Base-by-base conservation (phyloP, 2,113 vertebrate genomes). In the Oenanthe oenanthe region DNA sequence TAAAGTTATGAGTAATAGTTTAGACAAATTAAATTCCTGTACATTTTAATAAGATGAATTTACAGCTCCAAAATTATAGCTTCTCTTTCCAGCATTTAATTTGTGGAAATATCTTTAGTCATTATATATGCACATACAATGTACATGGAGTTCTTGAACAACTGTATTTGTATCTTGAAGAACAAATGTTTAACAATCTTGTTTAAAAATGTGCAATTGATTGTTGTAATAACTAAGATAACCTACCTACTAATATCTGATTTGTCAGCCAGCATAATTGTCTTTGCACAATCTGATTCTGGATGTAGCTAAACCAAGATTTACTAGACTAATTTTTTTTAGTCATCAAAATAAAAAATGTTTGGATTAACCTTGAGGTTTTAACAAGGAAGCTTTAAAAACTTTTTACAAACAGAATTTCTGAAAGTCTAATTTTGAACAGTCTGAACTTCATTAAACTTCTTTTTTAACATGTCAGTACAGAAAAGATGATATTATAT, bases 21-120 rank as follows among this genome's bases (percentile, higher is more conserved):
- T 89, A 81, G 12, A 84, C 62, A 92, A 40, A 95, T 80, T 94
- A 86, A 90, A 93, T 84, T 75, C 31, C 14, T 34, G 48, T 83
- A n/a, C 19, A 92, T 80, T 96, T 89, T 67, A 85, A 70, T 58
- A 85, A 71, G 67, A 91, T 86, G 9, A 92, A 85, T 95, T 93
- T 95, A 82, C 19, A 83, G 26, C 72, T 85, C 42, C 25, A 85
- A 70, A 77, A 94, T 93, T 78, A 88, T 31, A 90, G 21, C 20
- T 85, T 93, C 56, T 54, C 67, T 54, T 75, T 93, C 57, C 74
- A 80, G 25, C 77, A 65, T 36, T 63, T 95, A 83, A 86, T 89
- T 96, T 84, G 54, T 51, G 57, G 36, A 66, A 68, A 79, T 38
- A 10, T 92, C 31, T 92, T 94, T 80, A 74, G 48, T 67, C 34